A percentile compares a stretch with the other conserved stretches of the same genome.
phyloP scores from a whole-genome alignment of 2,888 invertebrate genomes.

The Syrphus vitripennis region DNA sequence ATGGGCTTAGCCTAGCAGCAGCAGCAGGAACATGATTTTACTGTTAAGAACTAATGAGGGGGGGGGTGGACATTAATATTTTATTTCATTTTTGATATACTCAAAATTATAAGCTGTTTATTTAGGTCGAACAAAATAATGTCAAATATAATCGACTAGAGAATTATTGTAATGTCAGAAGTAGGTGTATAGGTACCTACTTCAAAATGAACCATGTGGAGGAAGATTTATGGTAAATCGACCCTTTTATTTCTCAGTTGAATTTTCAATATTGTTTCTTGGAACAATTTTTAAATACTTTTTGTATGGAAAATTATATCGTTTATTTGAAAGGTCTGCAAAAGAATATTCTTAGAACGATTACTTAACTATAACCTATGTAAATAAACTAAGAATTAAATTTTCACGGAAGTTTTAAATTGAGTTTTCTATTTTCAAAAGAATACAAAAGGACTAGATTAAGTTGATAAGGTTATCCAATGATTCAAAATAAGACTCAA shows the following conservation, averaged over 20 bases:
- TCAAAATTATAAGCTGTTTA: constrained; percentile 4
- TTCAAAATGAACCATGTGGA: not conserved
- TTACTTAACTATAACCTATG: no score
- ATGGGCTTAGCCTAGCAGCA: no score
- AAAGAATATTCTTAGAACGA: no score
- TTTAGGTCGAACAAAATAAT: constrained; percentile 1
- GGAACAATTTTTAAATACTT: not conserved
- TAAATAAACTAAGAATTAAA: no score
- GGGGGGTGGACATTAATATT: not conserved
- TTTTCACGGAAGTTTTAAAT: no score
- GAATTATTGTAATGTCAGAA: not conserved
- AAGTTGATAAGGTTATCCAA: no score
- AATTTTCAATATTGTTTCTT: not conserved
- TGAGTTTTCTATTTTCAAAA: no score
- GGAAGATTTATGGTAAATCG: not conserved
- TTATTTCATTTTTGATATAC: not conserved
- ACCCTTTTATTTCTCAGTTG: not conserved
- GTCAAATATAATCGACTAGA: not conserved
- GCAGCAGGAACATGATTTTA: constrained; percentile 4
- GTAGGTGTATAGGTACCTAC: not conserved
- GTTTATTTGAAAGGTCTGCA: no score
- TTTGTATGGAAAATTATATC: no score
- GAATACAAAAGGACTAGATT: no score
- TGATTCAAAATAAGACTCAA: no score
- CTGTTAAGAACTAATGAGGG: not conserved